These are phyloP conservation scores for Syrphus vitripennis DNA, from an alignment of 2,888 invertebrate genomes.

Conservation along the genomic window DNA sequence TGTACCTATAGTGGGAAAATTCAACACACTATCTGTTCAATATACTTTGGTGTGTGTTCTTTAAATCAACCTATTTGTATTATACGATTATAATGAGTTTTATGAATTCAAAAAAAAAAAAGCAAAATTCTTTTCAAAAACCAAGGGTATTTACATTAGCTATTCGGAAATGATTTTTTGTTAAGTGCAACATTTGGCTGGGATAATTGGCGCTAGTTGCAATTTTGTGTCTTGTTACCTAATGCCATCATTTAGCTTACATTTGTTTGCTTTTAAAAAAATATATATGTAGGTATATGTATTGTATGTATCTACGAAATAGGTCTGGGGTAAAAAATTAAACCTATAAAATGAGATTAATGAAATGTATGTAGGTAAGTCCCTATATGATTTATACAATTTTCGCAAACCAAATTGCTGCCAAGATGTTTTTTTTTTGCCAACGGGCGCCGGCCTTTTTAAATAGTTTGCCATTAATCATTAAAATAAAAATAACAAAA, in stretches of 20 bases:
- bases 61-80: not conserved
- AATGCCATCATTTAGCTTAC: not conserved
- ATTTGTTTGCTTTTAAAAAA: not conserved
- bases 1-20: not conserved
- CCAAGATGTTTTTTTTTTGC: not conserved
- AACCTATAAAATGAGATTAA: not conserved
- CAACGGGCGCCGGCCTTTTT: not conserved
- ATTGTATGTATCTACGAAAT: not conserved
- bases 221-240: constrained; percentile 45
- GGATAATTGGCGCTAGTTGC: constrained; percentile 57
- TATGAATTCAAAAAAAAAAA: not conserved
- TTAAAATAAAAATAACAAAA: not conserved
- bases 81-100: not conserved
- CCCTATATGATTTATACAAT: constrained; percentile 34
- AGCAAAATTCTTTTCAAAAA: not conserved
- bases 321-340: not conserved
- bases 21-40: not conserved
- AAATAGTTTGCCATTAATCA: not conserved
- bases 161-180: constrained; percentile 56
- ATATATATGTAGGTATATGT: not conserved
- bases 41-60: not conserved
- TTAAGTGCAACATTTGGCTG: constrained; percentile 61
- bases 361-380: too few species aligned
- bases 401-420: not conserved
- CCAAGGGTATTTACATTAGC: constrained; percentile 55